Conservation (phyloP, 2,797 vertebrate genomes). For the Cossypha dichroa region DNA sequence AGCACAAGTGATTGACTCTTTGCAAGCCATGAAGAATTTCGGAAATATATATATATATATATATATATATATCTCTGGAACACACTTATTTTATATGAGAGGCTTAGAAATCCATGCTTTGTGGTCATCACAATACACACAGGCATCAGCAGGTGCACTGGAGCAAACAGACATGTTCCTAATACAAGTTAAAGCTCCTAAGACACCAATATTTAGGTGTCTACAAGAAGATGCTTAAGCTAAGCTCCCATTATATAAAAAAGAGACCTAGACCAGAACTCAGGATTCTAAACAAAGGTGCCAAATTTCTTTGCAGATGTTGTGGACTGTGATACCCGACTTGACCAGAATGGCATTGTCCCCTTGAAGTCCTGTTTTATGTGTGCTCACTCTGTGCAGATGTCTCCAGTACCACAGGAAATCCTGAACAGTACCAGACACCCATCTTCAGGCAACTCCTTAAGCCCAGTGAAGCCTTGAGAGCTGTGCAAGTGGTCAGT, state of each 20-base stretch:
- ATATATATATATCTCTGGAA: not conserved
- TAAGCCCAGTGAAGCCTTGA: not conserved
- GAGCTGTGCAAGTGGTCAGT: not conserved
- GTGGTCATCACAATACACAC: not conserved
- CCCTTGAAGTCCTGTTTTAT: not conserved
- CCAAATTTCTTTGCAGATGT: not conserved
- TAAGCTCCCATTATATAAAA: not conserved
- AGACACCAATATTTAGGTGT: not conserved
- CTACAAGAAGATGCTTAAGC: not conserved
- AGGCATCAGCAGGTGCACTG: not conserved
- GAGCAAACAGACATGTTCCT: not conserved
- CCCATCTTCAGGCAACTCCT: not conserved
- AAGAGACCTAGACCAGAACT: not conserved
- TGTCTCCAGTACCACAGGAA: rapidly evolving
- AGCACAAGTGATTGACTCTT: not conserved
- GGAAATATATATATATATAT: not conserved
- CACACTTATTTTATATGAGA: not conserved
- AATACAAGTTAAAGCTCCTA: not conserved
- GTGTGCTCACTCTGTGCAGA: not conserved
- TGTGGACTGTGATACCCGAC: not conserved
- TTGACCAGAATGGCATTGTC: not conserved
- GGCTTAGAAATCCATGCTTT: not conserved
- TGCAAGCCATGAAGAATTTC: not conserved
- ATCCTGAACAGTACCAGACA: not conserved
- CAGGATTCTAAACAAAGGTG: not conserved